Percentiles rank a stretch among this genome's conserved stretches.
Conservation (phyloP, 2,113 vertebrate species). For the Cyprinodon variegatus region DNA sequence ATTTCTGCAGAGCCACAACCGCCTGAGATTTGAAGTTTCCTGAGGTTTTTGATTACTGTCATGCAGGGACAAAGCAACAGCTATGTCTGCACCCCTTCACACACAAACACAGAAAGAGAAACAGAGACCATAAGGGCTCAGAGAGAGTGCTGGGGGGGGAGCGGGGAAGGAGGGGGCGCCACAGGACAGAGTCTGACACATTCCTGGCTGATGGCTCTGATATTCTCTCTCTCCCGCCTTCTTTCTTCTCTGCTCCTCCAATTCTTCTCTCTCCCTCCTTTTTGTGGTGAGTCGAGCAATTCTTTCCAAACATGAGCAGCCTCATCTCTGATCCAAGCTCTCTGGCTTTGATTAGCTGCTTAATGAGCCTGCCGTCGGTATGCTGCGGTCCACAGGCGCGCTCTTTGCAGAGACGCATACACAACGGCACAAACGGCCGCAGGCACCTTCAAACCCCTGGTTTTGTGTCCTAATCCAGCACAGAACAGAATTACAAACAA, state of each 20-base stretch:
- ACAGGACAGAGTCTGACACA: constrained; percentile 78
- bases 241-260: constrained; percentile 58
- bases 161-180: constrained; percentile 55
- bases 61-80: constrained; percentile 69
- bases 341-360: constrained; percentile 83
- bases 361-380: constrained; percentile 80
- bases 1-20: constrained; percentile 63
- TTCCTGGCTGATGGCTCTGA: constrained; percentile 75
- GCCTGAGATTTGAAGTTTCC: constrained; percentile 76
- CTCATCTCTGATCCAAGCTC: constrained; percentile 76
- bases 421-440: constrained; percentile 6
- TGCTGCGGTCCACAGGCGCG: constrained; percentile 66
- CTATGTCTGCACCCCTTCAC: constrained; percentile 50
- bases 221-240: constrained; percentile 55
- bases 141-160: constrained; percentile 29
- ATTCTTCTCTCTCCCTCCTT: constrained; percentile 64
- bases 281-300: constrained; percentile 78
- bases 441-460: constrained; percentile 28
- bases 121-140: constrained; percentile 47
- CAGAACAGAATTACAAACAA: constrained; percentile 72
- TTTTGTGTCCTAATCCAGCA: constrained; percentile 51
- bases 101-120: constrained; percentile 64
- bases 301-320: constrained; percentile 82
- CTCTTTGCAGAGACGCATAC: constrained; percentile 15
- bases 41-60: constrained; percentile 77